Base-by-base conservation (phyloP, 2,888 invertebrate genomes). In the Sympetrum striolatum region DNA sequence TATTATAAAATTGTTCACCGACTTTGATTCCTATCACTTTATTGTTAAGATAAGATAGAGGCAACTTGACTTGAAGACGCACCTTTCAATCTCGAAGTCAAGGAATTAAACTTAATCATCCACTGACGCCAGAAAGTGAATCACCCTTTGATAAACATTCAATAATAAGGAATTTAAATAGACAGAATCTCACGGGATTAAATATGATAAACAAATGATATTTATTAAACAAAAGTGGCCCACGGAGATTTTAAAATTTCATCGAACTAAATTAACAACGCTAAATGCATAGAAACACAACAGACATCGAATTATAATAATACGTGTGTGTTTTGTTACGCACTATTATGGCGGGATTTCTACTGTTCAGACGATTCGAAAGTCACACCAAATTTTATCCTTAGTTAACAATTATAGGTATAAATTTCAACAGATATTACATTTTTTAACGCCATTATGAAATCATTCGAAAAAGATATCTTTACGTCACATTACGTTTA, bases 311-410 rank as follows among this genome's bases (percentile, higher is more conserved):
- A 80, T 6, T 10, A 0, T 39, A 35, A 37, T 80, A 80, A 37
- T 79, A 80, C 80, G 22, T 12, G 22, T 80, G 86, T 86, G 60
- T 86, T 86, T 86, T 86, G 86, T 86, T 60, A 35, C 14, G 37
- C 60, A n/a, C 10, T 37, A n/a, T 64, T 22, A 86, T 86, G 86
- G 86, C 86, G 86, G 86, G 86, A 86, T 58, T 22, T 37, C 60
- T 86, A 35, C 60, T 64, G 18, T 60, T 86, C 64, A 22, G 12
- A 60, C 37, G 58, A 37, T 58, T 35, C 31, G 2, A 60, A 37
- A 18, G 53, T 35, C 1, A 31, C 31, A 53, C 31, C 73, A 73
- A 73, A 31, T 31, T 31, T 73, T 73, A 31, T 31, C 31, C 10
- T 18, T 14, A 73, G 12, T 2, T 10, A 73, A 25, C 73, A 8